These are phyloP conservation scores for Vultur gryphus DNA, from an alignment of 2,797 vertebrate species.

Conservation along the genomic window DNA sequence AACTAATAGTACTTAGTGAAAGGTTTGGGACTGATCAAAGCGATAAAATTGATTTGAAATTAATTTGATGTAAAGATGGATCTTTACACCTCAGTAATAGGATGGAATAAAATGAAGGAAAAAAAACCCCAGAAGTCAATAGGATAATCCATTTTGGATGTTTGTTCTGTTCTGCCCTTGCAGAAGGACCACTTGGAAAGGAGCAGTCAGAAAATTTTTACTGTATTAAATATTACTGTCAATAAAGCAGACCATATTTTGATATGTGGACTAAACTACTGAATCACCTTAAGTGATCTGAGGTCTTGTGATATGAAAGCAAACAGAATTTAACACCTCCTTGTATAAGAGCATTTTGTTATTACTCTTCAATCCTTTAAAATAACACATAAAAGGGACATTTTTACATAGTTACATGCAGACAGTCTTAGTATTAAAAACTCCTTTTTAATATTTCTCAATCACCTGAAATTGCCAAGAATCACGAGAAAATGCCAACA, in stretches of 20 bases:
- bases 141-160: neutral
- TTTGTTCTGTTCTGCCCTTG: neutral
- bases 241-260: neutral
- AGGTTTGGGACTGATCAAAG: neutral
- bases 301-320: rapidly evolving
- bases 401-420: neutral
- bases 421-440: neutral
- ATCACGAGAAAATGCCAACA: neutral
- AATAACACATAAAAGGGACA: neutral
- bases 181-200: neutral
- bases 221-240: neutral
- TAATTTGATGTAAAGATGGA: neutral
- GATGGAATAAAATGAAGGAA: neutral
- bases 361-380: neutral
- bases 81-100: neutral
- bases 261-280: neutral
- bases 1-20: neutral
- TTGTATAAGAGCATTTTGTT: neutral
- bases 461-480: neutral
- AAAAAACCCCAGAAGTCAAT: neutral
- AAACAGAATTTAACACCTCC: neutral
- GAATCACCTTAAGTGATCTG: neutral
- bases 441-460: neutral
- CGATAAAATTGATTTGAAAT: neutral
- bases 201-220: neutral